These are phyloP conservation scores for Oligia latruncula DNA, from an alignment of 2,888 invertebrate genomes.

Conservation along the genomic window DNA sequence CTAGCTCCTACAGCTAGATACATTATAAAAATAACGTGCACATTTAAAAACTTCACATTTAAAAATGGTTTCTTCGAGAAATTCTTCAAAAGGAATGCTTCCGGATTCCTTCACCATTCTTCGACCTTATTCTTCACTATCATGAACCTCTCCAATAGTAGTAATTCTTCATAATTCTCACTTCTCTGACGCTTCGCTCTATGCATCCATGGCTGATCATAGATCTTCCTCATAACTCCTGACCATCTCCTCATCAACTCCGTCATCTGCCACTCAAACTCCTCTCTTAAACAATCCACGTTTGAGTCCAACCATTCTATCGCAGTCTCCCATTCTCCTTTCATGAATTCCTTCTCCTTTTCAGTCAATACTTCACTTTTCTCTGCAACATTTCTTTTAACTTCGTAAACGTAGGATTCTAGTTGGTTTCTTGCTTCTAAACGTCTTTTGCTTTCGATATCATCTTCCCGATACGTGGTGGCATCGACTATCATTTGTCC, in stretches of 20 bases:
- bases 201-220: constrained; percentile 66
- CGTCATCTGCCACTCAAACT: constrained; percentile 78
- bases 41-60: neutral
- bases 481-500: constrained; percentile 79
- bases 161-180: constrained; percentile 62
- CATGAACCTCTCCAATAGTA: constrained; percentile 57
- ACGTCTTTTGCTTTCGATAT: constrained; percentile 75
- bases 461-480: constrained; percentile 74
- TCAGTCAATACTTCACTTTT: constrained; percentile 69
- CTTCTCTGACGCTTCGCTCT: constrained; percentile 73
- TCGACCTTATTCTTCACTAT: constrained; percentile 13
- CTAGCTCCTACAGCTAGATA: neutral
- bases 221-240: constrained; percentile 71
- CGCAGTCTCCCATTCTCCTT: constrained; percentile 73
- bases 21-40: neutral
- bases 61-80: neutral
- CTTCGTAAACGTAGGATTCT: constrained; percentile 79
- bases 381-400: constrained; percentile 74
- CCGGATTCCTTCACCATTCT: neutral
- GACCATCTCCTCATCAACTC: constrained; percentile 79
- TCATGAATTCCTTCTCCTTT: constrained; percentile 72
- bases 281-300: constrained; percentile 75
- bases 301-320: constrained; percentile 79
- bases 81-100: neutral
- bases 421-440: constrained; percentile 81